A percentile compares a stretch with the other conserved stretches of the same genome.
Conservation (phyloP, 2,113 vertebrate genomes). For the Deroptyus accipitrinus region DNA sequence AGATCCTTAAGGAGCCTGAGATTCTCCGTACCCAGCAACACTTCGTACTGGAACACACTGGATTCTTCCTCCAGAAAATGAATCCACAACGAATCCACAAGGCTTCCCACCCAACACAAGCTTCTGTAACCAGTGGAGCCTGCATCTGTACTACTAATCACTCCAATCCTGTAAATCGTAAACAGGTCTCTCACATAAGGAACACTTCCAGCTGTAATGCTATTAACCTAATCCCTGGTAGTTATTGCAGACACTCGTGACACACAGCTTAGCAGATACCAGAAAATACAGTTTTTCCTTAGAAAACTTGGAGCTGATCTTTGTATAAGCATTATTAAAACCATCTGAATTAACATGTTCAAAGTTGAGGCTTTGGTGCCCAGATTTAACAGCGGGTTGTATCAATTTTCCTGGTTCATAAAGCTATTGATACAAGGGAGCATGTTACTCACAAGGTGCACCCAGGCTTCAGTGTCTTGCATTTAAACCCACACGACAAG, state of each 20-base stretch:
- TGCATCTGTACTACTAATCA: conserved; percentile 65
- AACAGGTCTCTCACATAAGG: conserved; percentile 55
- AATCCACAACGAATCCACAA: background rate
- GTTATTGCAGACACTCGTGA: conserved; percentile 34
- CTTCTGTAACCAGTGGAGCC: conserved; percentile 21
- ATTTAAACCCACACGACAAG: background rate
- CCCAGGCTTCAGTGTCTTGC: background rate
- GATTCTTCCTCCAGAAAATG: conserved; percentile 34
- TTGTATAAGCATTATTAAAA: conserved; percentile 14
- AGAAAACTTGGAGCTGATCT: conserved; percentile 36
- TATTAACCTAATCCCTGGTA: conserved; percentile 65
- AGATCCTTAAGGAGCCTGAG: background rate
- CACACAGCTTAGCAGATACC: conserved; percentile 34
- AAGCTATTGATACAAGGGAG: background rate
- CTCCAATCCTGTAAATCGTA: conserved; percentile 56
- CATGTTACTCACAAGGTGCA: fast-evolving
- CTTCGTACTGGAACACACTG: background rate
- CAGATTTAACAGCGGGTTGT: background rate
- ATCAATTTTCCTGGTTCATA: background rate
- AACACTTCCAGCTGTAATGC: conserved; percentile 49
- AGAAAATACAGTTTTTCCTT: conserved; percentile 32
- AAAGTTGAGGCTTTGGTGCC: background rate
- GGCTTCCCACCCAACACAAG: conserved; percentile 7
- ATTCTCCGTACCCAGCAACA: conserved; percentile 18
- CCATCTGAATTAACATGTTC: conserved; percentile 15